Conservation (phyloP, 2,797 vertebrate species). For the Poecilia gillii region DNA sequence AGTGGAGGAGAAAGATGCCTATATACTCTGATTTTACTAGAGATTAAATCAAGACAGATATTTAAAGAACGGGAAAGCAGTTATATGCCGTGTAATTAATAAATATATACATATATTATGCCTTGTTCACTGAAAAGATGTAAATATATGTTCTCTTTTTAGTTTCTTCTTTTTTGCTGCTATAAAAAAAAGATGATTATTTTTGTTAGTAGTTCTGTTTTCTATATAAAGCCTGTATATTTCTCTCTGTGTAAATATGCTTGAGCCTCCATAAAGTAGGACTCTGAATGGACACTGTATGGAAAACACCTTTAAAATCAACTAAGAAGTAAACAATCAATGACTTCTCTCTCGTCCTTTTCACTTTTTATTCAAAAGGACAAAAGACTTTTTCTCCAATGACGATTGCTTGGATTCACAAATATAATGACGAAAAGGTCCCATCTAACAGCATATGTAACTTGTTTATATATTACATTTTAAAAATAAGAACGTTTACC, state of each 20-base stretch:
- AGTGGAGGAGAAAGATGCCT: constrained; percentile 53
- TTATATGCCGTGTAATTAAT: constrained; percentile 74
- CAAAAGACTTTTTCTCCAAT: not conserved
- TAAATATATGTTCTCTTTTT: constrained; percentile 80
- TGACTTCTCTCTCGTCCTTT: constrained; percentile 27
- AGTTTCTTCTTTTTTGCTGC: constrained; percentile 82
- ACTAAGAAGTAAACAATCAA: constrained; percentile 64
- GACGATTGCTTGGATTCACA: not conserved
- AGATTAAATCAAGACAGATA: constrained; percentile 67
- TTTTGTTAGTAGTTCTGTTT: constrained; percentile 83
- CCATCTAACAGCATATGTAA: not conserved
- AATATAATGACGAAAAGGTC: not conserved
- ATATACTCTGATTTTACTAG: constrained; percentile 62
- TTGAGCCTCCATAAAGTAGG: constrained; percentile 80
- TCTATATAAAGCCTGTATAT: constrained; percentile 81
- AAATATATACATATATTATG: constrained; percentile 25
- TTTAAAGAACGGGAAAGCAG: constrained; percentile 75
- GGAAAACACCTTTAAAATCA: constrained; percentile 82
- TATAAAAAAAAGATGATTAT: constrained; percentile 84
- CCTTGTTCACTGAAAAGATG: constrained; percentile 78
- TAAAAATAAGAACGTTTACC: not conserved
- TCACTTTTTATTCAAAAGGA: not conserved
- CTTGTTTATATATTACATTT: not conserved
- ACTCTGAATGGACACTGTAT: constrained; percentile 84
- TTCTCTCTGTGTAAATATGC: constrained; percentile 80